Percentiles rank a stretch among this genome's conserved stretches.
phyloP scores from a whole-genome alignment of 2,888 invertebrate genomes.

The Limulus polyphemus region DNA sequence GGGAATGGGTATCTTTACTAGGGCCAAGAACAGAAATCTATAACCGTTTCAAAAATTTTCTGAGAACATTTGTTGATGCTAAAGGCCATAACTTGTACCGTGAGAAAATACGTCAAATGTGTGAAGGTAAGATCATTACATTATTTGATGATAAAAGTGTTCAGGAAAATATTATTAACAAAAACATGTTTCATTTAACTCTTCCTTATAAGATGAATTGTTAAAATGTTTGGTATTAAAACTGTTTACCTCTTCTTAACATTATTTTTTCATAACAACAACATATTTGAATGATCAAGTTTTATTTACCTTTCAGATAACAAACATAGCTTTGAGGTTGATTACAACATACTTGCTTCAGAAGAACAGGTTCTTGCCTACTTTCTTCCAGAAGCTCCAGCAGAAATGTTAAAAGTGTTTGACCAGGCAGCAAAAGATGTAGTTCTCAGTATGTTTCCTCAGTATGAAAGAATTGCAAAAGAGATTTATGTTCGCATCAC shows the following conservation, averaged over 20 bases:
- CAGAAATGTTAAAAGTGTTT: constrained; percentile 91
- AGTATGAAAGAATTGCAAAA: constrained; percentile 83
- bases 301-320: constrained; percentile 39
- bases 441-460: constrained; percentile 85
- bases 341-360: constrained; percentile 78
- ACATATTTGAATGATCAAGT: background rate
- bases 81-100: constrained; percentile 78
- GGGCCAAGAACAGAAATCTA: constrained; percentile 92
- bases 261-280: no score
- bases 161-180: no score
- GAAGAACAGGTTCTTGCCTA: constrained; percentile 88
- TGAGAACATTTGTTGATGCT: constrained; percentile 74
- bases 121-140: constrained; percentile 47
- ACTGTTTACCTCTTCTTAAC: constrained; percentile 4
- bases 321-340: constrained; percentile 71
- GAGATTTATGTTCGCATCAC: constrained; percentile 92
- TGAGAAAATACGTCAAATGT: constrained; percentile 87
- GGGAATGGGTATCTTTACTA: constrained; percentile 93
- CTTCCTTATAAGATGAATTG: background rate
- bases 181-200: background rate
- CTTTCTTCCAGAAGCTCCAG: constrained; percentile 93
- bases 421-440: constrained; percentile 60
- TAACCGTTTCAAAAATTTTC: constrained; percentile 78
- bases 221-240: background rate
- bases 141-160: background rate